Conservation (phyloP, 1,140 invertebrate genomes). For the Eciton burchellii region DNA sequence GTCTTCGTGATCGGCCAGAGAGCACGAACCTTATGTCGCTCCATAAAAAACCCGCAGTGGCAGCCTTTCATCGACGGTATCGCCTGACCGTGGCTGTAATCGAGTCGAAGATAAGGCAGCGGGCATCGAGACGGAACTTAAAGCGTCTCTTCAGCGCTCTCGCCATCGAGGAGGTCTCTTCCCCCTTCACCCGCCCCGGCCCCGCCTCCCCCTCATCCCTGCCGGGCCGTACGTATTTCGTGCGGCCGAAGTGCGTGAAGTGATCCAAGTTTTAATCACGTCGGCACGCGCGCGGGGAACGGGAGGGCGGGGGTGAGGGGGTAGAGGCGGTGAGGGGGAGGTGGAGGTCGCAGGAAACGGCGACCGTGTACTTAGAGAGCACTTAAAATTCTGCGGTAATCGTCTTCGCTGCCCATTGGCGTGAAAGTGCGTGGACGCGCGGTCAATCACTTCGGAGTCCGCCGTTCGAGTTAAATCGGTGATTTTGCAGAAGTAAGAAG, state of each 20-base stretch:
- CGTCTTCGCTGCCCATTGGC: conserved; percentile 32
- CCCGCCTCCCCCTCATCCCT: no score
- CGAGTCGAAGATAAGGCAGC: conserved; percentile 67
- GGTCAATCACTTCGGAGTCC: background rate
- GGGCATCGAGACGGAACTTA: conserved; percentile 64
- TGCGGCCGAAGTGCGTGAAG: conserved; percentile 43
- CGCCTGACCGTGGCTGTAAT: conserved; percentile 36
- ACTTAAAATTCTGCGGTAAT: conserved; percentile 56
- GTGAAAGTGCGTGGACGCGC: conserved; percentile 21
- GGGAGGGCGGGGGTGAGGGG: no score
- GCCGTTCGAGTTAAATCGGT: background rate
- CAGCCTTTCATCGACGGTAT: conserved; percentile 19
- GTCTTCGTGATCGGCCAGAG: background rate
- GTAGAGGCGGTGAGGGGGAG: no score
- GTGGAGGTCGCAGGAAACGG: conserved; percentile 58
- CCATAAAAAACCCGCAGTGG: conserved; percentile 1
- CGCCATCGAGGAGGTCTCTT: background rate
- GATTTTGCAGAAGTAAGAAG: background rate
- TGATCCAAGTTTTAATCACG: conserved; percentile 61
- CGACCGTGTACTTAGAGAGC: conserved; percentile 18
- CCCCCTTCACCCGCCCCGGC: no score
- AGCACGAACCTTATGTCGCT: background rate
- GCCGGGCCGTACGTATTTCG: conserved; percentile 31
- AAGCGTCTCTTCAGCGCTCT: conserved; percentile 17
- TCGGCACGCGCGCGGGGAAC: background rate